A percentile compares a stretch with the other conserved stretches of the same genome.
Conservation (phyloP, 2,797 vertebrate species). For the Linurgus olivaceus region DNA sequence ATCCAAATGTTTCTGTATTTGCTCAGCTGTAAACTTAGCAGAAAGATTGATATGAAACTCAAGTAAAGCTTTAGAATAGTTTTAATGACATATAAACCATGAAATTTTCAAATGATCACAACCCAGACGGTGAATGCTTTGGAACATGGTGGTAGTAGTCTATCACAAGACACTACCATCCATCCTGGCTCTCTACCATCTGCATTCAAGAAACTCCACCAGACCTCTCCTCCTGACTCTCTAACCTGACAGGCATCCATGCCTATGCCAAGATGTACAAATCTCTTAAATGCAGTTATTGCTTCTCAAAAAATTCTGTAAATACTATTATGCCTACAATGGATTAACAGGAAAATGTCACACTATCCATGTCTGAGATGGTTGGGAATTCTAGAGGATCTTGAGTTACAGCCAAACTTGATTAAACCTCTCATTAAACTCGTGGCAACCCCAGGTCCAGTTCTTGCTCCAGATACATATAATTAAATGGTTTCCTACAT, state of each 20-base stretch:
- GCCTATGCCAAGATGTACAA: not conserved
- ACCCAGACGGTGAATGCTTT: conserved; percentile 54
- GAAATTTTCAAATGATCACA: conserved; percentile 37
- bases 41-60: conserved; percentile 4
- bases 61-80: conserved; percentile 31
- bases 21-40: not conserved
- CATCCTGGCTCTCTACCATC: conserved; percentile 44
- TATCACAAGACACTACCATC: not conserved
- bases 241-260: conserved; percentile 16
- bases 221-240: not conserved
- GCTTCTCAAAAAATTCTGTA: not conserved
- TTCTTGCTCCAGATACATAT: conserved; percentile 2
- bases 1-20: conserved; percentile 43
- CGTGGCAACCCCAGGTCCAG: not conserved
- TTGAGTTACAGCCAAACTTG: not conserved
- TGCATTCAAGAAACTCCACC: conserved; percentile 20
- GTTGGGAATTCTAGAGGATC: not conserved
- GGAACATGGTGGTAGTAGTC: not conserved
- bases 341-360: not conserved
- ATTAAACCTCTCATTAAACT: not conserved
- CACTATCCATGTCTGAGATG: not conserved
- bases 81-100: conserved; percentile 38
- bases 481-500: not conserved
- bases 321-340: not conserved
- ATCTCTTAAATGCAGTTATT: not conserved